Percentiles rank a stretch among this genome's conserved stretches.
Evolutionary conservation across 2,113 vertebrate genomes (phyloP).

Genomic region (Notarius quadriscutis): DNA sequence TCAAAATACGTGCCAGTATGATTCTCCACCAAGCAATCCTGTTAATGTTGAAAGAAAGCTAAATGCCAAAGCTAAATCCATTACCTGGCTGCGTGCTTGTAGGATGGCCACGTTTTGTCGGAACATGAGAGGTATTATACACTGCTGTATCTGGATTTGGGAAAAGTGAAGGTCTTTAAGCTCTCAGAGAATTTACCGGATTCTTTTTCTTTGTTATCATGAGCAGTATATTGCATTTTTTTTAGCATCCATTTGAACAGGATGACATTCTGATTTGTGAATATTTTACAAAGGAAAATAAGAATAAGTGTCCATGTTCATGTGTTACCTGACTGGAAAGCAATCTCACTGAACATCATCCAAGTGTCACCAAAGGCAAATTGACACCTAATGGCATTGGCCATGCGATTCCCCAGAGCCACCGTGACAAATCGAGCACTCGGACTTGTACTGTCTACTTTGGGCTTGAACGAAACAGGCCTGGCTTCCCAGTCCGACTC

Average conservation of each 20-base stretch:
- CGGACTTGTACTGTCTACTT: conserved; percentile 83
- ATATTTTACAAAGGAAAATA: not conserved
- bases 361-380: conserved; percentile 88
- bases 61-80: not conserved
- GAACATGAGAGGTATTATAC: conserved; percentile 86
- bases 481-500: conserved; percentile 86
- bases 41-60: not conserved
- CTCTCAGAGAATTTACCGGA: not conserved
- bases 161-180: not conserved
- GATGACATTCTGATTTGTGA: too few relatives aligned
- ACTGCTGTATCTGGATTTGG: conserved; percentile 82
- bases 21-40: not conserved
- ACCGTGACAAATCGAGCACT: conserved; percentile 88
- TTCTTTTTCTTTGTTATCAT: not conserved
- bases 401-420: conserved; percentile 87
- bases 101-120: conserved; percentile 73
- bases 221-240: not conserved
- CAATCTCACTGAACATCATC: conserved; percentile 98
- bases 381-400: conserved; percentile 89
- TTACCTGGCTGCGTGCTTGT: conserved; percentile 73
- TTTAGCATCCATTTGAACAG: not conserved
- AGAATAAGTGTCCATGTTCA: not conserved
- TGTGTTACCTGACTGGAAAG: conserved; percentile 90
- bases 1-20: not conserved
- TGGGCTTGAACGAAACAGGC: conserved; percentile 76